phyloP scores from a whole-genome alignment of 2,113 vertebrate species.

The Actenoides lindsayi region DNA sequence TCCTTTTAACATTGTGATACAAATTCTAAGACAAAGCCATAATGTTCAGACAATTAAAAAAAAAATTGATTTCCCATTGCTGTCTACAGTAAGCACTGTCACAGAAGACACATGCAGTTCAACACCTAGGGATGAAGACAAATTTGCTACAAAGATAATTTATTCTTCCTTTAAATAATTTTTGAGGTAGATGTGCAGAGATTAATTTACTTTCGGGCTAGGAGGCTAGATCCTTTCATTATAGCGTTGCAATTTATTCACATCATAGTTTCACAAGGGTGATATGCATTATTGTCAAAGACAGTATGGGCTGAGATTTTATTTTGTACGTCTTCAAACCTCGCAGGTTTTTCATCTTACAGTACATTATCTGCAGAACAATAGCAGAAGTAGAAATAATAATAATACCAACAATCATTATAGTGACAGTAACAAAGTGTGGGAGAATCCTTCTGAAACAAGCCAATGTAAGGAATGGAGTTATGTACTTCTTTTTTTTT shows the following conservation, averaged over 20 bases:
- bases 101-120: background rate
- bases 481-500: background rate
- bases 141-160: background rate
- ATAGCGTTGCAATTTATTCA: background rate
- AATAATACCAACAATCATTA: background rate
- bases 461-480: background rate
- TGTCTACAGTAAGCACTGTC: background rate
- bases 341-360: background rate
- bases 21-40: background rate
- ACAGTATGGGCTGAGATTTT: background rate
- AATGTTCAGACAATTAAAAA: background rate
- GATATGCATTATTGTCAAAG: background rate
- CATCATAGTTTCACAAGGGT: background rate
- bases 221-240: background rate
- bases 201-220: background rate
- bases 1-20: background rate
- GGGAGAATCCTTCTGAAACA: background rate
- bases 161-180: constrained; percentile 14
- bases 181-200: background rate
- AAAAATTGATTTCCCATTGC: background rate
- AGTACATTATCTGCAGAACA: background rate
- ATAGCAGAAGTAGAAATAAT: background rate
- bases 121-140: background rate
- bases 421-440: background rate
- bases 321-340: background rate